Conservation (phyloP, 37 sponge, comb jelly and placozoan genomes). For the Halichondria panicea region DNA sequence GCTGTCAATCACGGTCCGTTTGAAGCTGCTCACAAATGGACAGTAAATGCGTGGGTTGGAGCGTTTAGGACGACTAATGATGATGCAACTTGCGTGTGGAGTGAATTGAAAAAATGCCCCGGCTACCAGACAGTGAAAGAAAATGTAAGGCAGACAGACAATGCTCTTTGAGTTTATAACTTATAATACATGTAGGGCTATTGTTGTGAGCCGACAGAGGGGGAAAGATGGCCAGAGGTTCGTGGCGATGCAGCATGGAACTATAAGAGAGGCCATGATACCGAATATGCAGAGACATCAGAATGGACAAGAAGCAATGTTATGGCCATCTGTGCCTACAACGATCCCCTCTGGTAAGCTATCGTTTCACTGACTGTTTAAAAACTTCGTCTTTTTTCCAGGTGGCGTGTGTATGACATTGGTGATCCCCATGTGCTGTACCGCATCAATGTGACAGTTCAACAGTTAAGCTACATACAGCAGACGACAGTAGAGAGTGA, state of each 20-base stretch:
- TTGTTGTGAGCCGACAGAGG: slow-evolving; percentile 1
- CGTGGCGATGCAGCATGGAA: background rate
- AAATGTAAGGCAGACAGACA: background rate
- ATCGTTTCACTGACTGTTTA: background rate
- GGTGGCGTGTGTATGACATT: slow-evolving; percentile 75
- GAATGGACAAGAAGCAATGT: too few species aligned
- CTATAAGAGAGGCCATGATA: background rate
- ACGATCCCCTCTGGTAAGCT: slow-evolving; percentile 14
- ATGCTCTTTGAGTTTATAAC: background rate
- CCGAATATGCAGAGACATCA: slow-evolving; percentile 5
- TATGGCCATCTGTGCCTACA: slow-evolving; percentile 5
- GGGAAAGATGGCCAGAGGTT: background rate
- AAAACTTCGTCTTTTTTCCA: slow-evolving; percentile 4
- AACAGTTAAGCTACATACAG: slow-evolving; percentile 65
- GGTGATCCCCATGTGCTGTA: slow-evolving; percentile 61
- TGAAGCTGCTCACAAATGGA: background rate
- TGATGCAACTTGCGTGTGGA: background rate
- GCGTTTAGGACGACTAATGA: background rate
- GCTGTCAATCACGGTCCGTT: slow-evolving; percentile 36
- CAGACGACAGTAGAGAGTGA: too few species aligned
- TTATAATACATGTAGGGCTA: background rate
- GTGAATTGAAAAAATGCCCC: background rate
- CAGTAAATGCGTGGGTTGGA: background rate
- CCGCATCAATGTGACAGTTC: slow-evolving; percentile 67
- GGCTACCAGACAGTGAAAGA: background rate